phyloP scores from a whole-genome alignment of 2,113 vertebrate species.

The Microtus richardsoni region DNA sequence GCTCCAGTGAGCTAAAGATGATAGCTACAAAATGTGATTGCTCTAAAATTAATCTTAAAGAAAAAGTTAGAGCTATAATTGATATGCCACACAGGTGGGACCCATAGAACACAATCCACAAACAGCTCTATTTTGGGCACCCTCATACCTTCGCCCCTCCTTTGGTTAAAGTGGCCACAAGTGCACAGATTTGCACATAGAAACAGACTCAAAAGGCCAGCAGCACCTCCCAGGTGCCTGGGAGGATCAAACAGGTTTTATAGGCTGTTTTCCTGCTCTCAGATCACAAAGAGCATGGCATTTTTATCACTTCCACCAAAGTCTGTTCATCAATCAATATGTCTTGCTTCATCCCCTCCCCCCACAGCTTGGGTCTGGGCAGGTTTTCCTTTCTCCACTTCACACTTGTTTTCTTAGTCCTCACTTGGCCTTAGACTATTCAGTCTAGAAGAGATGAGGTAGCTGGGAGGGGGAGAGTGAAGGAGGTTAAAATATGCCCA shows the following conservation, averaged over 20 bases:
- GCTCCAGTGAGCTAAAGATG: not conserved
- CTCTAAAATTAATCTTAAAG: conserved; percentile 26
- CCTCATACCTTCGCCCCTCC: not conserved
- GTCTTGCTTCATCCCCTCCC: not conserved
- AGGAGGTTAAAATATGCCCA: not conserved
- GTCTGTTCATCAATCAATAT: not conserved
- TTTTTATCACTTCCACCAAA: not conserved
- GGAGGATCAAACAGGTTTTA: not conserved
- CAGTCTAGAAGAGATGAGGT: not conserved
- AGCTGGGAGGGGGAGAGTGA: not conserved
- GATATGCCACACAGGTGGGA: not conserved
- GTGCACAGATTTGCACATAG: not conserved
- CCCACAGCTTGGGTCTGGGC: not conserved
- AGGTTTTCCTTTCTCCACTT: not conserved
- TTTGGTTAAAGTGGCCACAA: not conserved
- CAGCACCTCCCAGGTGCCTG: not conserved
- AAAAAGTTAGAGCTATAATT: conserved; percentile 18
- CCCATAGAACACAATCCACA: not conserved
- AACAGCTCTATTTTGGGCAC: not conserved
- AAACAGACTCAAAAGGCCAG: not conserved
- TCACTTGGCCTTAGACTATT: not conserved
- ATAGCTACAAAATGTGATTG: conserved; percentile 50
- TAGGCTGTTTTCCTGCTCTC: not conserved
- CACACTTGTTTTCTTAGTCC: not conserved
- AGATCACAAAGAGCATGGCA: not conserved